phyloP scores from a whole-genome alignment of 2,113 vertebrate genomes.

The Excalfactoria chinensis region DNA sequence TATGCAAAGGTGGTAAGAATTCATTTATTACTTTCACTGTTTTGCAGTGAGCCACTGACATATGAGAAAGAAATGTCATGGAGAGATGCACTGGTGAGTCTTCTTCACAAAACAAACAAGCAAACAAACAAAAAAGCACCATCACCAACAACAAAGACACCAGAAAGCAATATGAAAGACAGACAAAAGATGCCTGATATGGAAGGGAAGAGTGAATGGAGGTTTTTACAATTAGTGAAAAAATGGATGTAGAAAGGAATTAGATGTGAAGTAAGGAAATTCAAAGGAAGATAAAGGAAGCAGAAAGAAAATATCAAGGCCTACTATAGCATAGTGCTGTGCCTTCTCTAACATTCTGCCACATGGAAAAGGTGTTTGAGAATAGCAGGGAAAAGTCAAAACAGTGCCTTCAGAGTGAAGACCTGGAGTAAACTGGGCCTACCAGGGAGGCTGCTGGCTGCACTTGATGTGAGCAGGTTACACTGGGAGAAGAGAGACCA shows the following conservation, averaged over 20 bases:
- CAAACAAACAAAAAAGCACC: too few species aligned
- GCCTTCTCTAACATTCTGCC: not conserved
- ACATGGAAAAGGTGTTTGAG: not conserved
- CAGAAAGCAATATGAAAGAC: not conserved
- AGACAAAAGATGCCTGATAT: accelerated
- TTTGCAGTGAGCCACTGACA: not conserved
- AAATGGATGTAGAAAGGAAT: not conserved
- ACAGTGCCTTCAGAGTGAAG: not conserved
- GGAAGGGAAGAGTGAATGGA: not conserved
- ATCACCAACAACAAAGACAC: too few species aligned
- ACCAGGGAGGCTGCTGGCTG: not conserved
- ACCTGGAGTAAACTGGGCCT: not conserved
- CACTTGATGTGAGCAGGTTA: not conserved
- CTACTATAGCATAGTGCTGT: not conserved
- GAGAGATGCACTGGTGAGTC: not conserved
- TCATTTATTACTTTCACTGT: not conserved
- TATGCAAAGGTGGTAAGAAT: not conserved
- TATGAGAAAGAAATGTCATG: not conserved
- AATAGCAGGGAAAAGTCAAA: not conserved
- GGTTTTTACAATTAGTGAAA: not conserved
- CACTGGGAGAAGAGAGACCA: not conserved
- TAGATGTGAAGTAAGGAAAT: not conserved
- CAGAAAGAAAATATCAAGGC: not conserved
- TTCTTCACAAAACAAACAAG: not conserved
- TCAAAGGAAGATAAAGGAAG: not conserved